Evolutionary conservation across 2,888 invertebrate genomes (phyloP).

Genomic region (Agrochola lychnidis): DNA sequence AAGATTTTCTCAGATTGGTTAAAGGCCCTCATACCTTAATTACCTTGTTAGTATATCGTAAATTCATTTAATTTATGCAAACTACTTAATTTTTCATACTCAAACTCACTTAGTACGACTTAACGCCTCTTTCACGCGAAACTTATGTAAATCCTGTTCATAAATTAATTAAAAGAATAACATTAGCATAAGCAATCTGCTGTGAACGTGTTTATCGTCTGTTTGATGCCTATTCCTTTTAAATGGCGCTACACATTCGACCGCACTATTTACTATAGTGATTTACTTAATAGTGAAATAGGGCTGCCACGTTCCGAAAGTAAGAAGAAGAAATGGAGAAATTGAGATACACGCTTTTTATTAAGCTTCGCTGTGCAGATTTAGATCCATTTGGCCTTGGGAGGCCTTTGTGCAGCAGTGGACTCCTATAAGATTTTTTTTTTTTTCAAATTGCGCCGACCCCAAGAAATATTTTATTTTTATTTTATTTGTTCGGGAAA

Average conservation of each 20-base stretch:
- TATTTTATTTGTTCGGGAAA: no score
- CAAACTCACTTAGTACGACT: not conserved
- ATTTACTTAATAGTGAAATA: conserved; percentile 26
- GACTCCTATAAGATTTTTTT: no score
- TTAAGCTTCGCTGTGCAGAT: not conserved
- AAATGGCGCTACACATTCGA: conserved; percentile 24
- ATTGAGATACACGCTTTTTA: no score
- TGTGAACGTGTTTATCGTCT: conserved; percentile 39
- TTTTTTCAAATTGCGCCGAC: no score
- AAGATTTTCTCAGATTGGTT: not conserved
- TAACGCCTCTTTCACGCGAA: conserved; percentile 16
- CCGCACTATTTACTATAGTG: conserved; percentile 10
- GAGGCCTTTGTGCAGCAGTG: not conserved
- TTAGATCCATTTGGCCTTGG: not conserved
- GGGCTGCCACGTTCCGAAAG: conserved; percentile 26
- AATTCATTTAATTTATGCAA: conserved; percentile 14
- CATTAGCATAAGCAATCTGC: conserved; percentile 38
- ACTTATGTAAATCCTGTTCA: conserved; percentile 41
- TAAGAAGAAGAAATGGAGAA: no score
- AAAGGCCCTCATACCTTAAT: no score
- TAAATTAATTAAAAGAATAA: conserved; percentile 48
- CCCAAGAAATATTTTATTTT: no score
- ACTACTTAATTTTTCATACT: conserved; percentile 10
- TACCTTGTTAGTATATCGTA: no score
- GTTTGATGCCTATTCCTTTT: conserved; percentile 25